A percentile compares a stretch with the other conserved stretches of the same genome.
Evolutionary conservation across 1,140 invertebrate species (phyloP).

Genomic region (Drosophila cardini): DNA sequence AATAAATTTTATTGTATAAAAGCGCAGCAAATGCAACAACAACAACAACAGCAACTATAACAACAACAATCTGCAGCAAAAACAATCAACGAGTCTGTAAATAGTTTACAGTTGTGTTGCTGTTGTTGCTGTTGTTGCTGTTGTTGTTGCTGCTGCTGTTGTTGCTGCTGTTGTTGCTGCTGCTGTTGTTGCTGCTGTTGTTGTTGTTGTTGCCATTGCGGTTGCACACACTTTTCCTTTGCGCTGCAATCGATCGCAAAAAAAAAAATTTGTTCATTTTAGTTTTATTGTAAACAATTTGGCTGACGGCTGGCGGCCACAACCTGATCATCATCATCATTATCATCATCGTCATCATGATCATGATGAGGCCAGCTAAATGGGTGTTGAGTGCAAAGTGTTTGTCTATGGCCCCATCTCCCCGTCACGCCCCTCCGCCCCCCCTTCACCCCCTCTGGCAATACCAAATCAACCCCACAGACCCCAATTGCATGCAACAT

Average conservation of each 20-base stretch:
- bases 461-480: constrained; percentile 7
- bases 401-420: constrained; percentile 58
- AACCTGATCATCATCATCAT: constrained; percentile 45
- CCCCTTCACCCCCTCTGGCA: background rate
- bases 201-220: constrained; percentile 42
- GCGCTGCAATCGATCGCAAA: constrained; percentile 76
- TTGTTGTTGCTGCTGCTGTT: no score
- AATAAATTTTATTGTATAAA: constrained; percentile 82
- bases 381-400: constrained; percentile 82
- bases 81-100: constrained; percentile 78
- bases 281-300: constrained; percentile 74
- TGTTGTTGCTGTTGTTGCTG: constrained; percentile 15
- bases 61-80: constrained; percentile 44
- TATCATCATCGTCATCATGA: constrained; percentile 37
- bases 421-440: background rate
- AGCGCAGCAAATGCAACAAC: constrained; percentile 47
- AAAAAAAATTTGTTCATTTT: constrained; percentile 43
- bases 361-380: constrained; percentile 72
- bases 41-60: constrained; percentile 23
- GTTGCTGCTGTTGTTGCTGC: constrained; percentile 21
- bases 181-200: constrained; percentile 26
- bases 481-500: constrained; percentile 57
- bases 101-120: constrained; percentile 73
- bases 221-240: constrained; percentile 66
- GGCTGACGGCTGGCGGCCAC: constrained; percentile 63